These are phyloP conservation scores for Salarias fasciatus DNA, from an alignment of 2,797 vertebrate species.

Conservation along the genomic window DNA sequence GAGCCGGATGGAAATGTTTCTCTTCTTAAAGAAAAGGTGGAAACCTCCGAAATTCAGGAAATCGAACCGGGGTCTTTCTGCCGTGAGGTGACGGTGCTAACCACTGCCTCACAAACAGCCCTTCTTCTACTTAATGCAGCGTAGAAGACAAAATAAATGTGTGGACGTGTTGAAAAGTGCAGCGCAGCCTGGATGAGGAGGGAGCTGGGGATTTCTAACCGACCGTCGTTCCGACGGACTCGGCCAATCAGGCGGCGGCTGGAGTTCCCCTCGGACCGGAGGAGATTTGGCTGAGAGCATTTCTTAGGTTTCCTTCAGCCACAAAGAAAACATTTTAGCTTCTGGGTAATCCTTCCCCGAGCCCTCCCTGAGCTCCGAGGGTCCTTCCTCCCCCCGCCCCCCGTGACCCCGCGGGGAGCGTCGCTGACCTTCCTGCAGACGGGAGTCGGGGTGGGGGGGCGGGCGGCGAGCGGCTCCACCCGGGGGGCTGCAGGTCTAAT, in stretches of 20 bases:
- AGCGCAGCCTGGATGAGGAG: too few relatives aligned
- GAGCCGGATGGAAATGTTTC: too few relatives aligned
- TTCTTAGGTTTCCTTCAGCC: conserved; percentile 81
- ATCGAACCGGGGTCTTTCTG: too few relatives aligned
- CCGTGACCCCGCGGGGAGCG: conserved; percentile 72
- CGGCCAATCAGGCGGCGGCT: conserved; percentile 25
- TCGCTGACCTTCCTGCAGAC: conserved; percentile 81
- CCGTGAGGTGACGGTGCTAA: too few relatives aligned
- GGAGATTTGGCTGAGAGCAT: conserved; percentile 71
- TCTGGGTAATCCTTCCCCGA: conserved; percentile 79
- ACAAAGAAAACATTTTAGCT: conserved; percentile 87
- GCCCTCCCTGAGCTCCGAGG: conserved; percentile 73
- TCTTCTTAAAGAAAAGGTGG: too few relatives aligned
- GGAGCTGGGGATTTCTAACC: too few relatives aligned
- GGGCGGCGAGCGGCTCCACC: conserved; percentile 78
- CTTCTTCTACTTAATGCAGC: too few relatives aligned
- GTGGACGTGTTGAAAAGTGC: too few relatives aligned
- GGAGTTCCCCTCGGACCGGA: conserved; percentile 35
- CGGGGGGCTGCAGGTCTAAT: conserved; percentile 84
- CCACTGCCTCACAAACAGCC: too few relatives aligned
- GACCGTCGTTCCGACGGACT: neutral
- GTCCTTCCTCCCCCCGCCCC: conserved; percentile 62
- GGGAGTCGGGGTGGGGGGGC: conserved; percentile 58
- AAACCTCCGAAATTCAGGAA: too few relatives aligned
- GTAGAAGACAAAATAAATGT: too few relatives aligned